These are phyloP conservation scores for Anastrepha ludens DNA, from an alignment of 1,140 invertebrate genomes.

Conservation along the genomic window DNA sequence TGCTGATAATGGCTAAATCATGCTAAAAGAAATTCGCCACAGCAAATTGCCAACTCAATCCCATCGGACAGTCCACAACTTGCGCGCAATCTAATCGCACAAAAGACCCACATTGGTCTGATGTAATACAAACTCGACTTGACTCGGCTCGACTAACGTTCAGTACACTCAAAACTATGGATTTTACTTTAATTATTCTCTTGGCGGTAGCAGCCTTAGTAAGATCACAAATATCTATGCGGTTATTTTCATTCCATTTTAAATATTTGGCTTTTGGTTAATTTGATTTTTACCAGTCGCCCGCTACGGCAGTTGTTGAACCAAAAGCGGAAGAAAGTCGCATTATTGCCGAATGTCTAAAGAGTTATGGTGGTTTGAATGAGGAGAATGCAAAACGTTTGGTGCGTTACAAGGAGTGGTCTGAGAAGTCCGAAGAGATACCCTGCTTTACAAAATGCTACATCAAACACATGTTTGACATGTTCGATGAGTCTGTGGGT, in stretches of 20 bases:
- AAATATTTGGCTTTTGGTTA: not conserved
- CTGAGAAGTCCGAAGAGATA: conserved; percentile 64
- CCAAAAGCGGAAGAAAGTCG: conserved; percentile 22
- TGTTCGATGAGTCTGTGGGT: conserved; percentile 63
- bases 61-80: not conserved
- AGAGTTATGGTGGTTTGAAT: conserved; percentile 63
- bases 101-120: conserved; percentile 9
- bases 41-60: not conserved
- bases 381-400: conserved; percentile 60
- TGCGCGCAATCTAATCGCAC: conserved; percentile 42
- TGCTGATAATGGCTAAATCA: conserved; percentile 24
- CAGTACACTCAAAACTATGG: not conserved
- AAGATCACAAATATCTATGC: not conserved
- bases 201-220: not conserved
- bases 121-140: not conserved
- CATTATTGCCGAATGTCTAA: conserved; percentile 59
- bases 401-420: conserved; percentile 66
- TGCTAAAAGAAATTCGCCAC: conserved; percentile 44
- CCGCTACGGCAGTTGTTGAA: not conserved
- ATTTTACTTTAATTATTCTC: not conserved
- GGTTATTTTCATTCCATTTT: not conserved
- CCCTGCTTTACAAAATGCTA: conserved; percentile 70
- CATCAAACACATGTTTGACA: conserved; percentile 64
- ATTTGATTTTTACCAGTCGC: not conserved
- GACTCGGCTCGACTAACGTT: not conserved